Percentiles rank a stretch among this genome's conserved stretches.
Evolutionary conservation across 2,113 vertebrate genomes (phyloP).

Genomic region (Pseudolaguvia tuberculata): DNA sequence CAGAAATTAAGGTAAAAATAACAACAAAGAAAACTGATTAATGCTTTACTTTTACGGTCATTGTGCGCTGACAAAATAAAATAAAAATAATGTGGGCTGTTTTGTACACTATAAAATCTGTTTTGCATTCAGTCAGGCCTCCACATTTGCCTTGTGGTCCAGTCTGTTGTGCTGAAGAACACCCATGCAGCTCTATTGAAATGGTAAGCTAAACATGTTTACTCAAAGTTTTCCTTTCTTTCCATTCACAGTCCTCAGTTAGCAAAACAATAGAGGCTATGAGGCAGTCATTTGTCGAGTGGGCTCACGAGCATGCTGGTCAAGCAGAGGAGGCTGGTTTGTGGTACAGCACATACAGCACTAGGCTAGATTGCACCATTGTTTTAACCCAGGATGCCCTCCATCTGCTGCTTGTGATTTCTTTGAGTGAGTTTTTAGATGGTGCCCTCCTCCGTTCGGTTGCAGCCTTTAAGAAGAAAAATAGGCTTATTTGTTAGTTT

Average conservation of each 20-base stretch:
- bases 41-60: conserved; percentile 18
- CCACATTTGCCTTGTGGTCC: conserved; percentile 46
- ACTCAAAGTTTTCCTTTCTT: conserved; percentile 67
- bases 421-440: conserved; percentile 35
- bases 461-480: conserved; percentile 18
- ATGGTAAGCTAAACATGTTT: conserved; percentile 71
- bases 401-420: conserved; percentile 45
- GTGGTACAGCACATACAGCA: conserved; percentile 68
- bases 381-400: conserved; percentile 65
- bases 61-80: conserved; percentile 30
- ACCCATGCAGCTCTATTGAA: conserved; percentile 68
- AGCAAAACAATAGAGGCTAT: conserved; percentile 68
- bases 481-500: too few relatives aligned
- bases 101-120: conserved; percentile 41
- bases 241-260: conserved; percentile 60
- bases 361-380: conserved; percentile 66
- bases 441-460: conserved; percentile 13
- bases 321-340: conserved; percentile 64
- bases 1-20: neutral
- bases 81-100: conserved; percentile 48
- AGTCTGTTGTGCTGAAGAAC: conserved; percentile 51
- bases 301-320: conserved; percentile 61
- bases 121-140: conserved; percentile 41
- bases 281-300: conserved; percentile 65
- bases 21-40: neutral